phyloP scores from a whole-genome alignment of 2,797 vertebrate genomes.

The Protonibea diacanthus region DNA sequence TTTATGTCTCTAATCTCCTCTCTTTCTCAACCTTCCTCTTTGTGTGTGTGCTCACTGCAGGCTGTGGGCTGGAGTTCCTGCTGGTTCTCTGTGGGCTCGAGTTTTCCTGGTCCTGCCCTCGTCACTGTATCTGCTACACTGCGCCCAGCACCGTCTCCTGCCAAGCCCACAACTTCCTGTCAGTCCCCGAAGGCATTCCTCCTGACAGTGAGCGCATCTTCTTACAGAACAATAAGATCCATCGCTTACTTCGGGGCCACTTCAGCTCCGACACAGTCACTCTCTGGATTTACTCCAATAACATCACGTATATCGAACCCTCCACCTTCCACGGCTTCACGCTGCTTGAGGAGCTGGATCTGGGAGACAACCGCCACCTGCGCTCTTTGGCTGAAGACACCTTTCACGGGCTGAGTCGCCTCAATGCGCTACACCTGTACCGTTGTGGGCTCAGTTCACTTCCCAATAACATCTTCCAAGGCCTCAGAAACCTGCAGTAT shows the following conservation, averaged over 20 bases:
- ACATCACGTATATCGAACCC: conserved; percentile 97
- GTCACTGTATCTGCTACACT: conserved; percentile 96
- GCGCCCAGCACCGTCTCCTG: conserved; percentile 98
- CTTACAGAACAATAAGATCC: conserved; percentile 98
- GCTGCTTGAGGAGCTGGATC: conserved; percentile 95
- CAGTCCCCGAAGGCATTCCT: conserved; percentile 95
- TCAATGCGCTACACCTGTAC: conserved; percentile 96
- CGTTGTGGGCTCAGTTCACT: conserved; percentile 94
- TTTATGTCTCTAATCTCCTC: conserved; percentile 14
- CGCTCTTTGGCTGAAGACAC: conserved; percentile 94
- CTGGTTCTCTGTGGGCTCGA: conserved; percentile 94
- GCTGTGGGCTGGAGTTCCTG: conserved; percentile 93
- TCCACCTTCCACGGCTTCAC: conserved; percentile 93
- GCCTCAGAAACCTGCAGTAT: conserved; percentile 97
- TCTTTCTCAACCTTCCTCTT: conserved; percentile 21
- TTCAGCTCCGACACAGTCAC: conserved; percentile 95
- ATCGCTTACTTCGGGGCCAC: conserved; percentile 91
- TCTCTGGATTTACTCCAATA: conserved; percentile 99
- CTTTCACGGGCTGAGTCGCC: conserved; percentile 93
- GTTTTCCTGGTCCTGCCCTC: conserved; percentile 91
- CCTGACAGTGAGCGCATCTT: conserved; percentile 97
- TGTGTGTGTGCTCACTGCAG: conserved; percentile 77
- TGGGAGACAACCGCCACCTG: conserved; percentile 97
- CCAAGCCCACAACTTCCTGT: conserved; percentile 96
- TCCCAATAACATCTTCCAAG: conserved; percentile 93